These are phyloP conservation scores for Melanaphis sacchari DNA, from an alignment of 1,140 invertebrate genomes.

Conservation along the genomic window DNA sequence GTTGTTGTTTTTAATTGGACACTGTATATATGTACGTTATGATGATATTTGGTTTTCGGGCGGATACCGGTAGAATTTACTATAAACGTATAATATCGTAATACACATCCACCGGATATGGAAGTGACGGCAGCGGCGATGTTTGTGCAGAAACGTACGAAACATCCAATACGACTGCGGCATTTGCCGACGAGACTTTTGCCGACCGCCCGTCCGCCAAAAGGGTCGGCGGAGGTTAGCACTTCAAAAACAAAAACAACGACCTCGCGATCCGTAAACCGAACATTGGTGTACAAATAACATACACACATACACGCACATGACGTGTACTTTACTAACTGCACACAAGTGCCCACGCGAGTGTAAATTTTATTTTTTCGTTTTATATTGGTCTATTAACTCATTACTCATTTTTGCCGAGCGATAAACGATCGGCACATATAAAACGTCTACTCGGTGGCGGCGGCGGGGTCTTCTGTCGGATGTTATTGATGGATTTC, in stretches of 20 bases:
- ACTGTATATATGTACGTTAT: background rate
- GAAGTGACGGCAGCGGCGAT: background rate
- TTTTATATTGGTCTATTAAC: background rate
- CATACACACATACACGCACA: background rate
- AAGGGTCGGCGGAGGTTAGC: background rate
- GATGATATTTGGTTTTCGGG: slow-evolving; percentile 20
- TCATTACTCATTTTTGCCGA: slow-evolving; percentile 38
- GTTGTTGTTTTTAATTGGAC: slow-evolving; percentile 25
- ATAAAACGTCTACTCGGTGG: slow-evolving; percentile 18
- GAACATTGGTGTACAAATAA: background rate
- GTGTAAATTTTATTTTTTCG: background rate
- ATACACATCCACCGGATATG: background rate
- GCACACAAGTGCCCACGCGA: no score
- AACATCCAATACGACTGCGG: background rate
- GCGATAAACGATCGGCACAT: slow-evolving; percentile 29
- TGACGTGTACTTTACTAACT: background rate
- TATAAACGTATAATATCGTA: background rate
- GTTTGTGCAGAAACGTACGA: slow-evolving; percentile 1
- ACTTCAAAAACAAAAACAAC: slow-evolving; percentile 38
- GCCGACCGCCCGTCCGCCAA: background rate
- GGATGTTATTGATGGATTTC: slow-evolving; percentile 43
- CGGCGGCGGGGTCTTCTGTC: background rate
- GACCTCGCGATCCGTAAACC: background rate
- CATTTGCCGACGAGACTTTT: background rate
- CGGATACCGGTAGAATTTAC: background rate